Base-by-base conservation (phyloP, 2,797 vertebrate genomes). In the Rhodeus uyekii region DNA sequence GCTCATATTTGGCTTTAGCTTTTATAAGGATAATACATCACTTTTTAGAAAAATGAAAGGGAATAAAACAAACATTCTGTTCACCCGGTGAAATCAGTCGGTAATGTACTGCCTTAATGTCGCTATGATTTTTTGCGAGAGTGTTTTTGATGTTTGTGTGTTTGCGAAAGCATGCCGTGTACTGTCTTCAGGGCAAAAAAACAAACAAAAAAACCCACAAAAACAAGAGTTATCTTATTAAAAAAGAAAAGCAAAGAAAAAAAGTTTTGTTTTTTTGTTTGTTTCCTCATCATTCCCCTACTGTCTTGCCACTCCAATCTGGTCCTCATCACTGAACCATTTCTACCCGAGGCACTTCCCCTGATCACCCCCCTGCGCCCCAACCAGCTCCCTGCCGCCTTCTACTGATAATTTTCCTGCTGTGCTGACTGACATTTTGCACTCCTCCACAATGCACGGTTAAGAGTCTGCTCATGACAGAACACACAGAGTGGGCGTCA, bases 401-500 rank as follows among this genome's bases (percentile, higher is more conserved):
- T 84, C 67, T 67, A 76, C 50, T 27, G 73, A 53, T 85, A 53
- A 42, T 85, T 84, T 85, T 65, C 85, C 86, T 38, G 76, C 85
- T 84, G 81, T 38, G 78, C 67, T 87, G 88, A 87, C 60, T 88
- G 88, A 87, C 86, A 85, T 86, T 82, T 83, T 10, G 7, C 79
- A 81, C 72, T 85, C 83, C 64, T 82, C 79, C 64, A 82, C 75
- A 73, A 85, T 67, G 68, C 85, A 85, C 27, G 34, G 81, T 73
- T 84, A 86, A 88, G 78, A 94, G 91, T 92, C 94, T 90, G 90
- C 90, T 90, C 67, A 93, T 94, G 94, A 95, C 94, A 94, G 93
- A 94, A 93, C 93, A 83, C 71, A 78, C 44, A 81, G 71, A 81
- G 80, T 81, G 80, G 71, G 80, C 80, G 80, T 75, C 60, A 34